Evolutionary conservation across 1,140 invertebrate species (phyloP).

Genomic region (Lepidurus arcticus): DNA sequence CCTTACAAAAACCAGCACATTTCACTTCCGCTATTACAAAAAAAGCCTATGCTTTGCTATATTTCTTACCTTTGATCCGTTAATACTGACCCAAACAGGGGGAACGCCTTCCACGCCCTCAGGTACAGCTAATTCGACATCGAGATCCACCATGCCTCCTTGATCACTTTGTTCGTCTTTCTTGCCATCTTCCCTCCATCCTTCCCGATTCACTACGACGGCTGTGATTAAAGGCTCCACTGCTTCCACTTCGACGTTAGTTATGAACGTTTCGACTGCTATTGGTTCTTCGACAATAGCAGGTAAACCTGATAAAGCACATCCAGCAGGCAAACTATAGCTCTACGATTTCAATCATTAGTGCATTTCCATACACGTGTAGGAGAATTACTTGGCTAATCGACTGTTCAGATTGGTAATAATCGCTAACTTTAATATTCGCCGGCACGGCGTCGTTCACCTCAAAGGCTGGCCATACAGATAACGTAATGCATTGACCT

Average conservation of each 20-base stretch:
- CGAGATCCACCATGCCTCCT: not conserved
- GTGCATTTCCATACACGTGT: not conserved
- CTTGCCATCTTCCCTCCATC: not conserved
- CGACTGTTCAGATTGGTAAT: conserved; percentile 53
- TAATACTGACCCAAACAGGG: conserved; percentile 2
- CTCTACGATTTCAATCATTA: not conserved
- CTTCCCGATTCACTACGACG: not conserved
- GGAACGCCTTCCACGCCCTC: not conserved
- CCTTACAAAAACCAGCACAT: not conserved
- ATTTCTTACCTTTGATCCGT: not conserved
- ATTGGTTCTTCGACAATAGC: not conserved
- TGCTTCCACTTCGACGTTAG: not conserved
- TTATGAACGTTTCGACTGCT: not conserved
- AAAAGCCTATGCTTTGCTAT: not conserved
- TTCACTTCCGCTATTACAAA: not conserved
- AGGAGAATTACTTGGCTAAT: not conserved
- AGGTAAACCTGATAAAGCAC: not conserved
- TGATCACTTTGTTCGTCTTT: conserved; percentile 10
- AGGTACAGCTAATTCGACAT: not conserved
- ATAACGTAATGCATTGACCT: conserved; percentile 46
- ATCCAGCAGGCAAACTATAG: not conserved
- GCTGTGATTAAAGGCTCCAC: not conserved
- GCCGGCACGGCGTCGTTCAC: conserved; percentile 55
- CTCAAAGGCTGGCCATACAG: conserved; percentile 45
- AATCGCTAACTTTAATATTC: conserved; percentile 60